Evolutionary conservation across 2,113 vertebrate species (phyloP).

Genomic region (Gallinago paraguaiae): DNA sequence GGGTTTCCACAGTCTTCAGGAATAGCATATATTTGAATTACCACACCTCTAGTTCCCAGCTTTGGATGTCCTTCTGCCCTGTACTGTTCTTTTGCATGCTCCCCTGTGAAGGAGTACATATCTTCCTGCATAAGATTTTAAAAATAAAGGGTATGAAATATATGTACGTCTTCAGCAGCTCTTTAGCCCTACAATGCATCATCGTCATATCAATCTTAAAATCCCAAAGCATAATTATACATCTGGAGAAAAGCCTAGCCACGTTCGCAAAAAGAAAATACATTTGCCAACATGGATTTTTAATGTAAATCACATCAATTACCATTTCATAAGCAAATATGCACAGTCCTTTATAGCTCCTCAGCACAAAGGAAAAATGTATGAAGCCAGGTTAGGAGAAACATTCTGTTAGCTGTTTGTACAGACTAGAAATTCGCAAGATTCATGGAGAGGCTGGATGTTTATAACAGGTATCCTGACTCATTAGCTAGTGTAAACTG

Average conservation of each 20-base stretch:
- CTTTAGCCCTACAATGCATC: neutral
- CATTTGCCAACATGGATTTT: neutral
- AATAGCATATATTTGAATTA: neutral
- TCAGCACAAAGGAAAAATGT: neutral
- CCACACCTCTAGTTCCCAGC: neutral
- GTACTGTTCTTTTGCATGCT: neutral
- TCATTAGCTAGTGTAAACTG: neutral
- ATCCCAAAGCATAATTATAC: neutral
- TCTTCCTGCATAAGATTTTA: neutral
- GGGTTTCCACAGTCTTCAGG: neutral
- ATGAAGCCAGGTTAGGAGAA: neutral
- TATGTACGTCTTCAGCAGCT: neutral
- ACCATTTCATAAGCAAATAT: neutral
- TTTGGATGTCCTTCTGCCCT: neutral
- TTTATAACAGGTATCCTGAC: neutral
- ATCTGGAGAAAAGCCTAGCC: neutral
- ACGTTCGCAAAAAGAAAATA: neutral
- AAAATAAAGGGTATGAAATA: neutral
- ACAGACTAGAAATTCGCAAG: neutral
- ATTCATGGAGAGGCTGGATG: neutral
- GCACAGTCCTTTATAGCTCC: neutral
- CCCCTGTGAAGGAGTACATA: neutral
- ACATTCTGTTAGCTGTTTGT: neutral
- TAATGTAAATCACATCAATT: neutral
- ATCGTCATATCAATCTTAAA: neutral